phyloP scores from a whole-genome alignment of 2,888 invertebrate species.

The Strigamia transsilvanica region DNA sequence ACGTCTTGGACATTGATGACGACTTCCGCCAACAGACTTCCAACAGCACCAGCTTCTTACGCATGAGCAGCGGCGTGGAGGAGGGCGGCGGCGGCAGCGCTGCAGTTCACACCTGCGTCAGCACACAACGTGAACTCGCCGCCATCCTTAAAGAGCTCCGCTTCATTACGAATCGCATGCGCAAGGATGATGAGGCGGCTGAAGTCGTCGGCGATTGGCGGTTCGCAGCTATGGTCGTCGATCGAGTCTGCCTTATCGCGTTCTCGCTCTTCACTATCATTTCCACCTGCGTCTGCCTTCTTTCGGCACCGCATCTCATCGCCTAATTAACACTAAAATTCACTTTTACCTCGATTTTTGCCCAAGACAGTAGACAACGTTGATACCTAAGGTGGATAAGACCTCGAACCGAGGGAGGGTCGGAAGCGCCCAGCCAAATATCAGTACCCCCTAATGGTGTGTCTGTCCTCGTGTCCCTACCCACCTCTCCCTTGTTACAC shows the following conservation, averaged over 20 bases:
- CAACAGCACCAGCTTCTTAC: conserved; percentile 67
- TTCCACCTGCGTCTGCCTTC: conserved; percentile 95
- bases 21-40: conserved; percentile 76
- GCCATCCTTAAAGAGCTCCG: conserved; percentile 94
- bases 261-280: conserved; percentile 98
- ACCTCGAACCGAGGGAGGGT: conserved; percentile 41
- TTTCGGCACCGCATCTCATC: conserved; percentile 84
- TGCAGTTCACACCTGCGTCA: conserved; percentile 57
- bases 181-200: conserved; percentile 92
- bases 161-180: conserved; percentile 91
- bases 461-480: not conserved
- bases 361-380: conserved; percentile 39
- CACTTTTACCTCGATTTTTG: not conserved
- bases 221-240: conserved; percentile 99
- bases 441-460: conserved; percentile 5
- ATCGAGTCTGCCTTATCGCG: conserved; percentile 99
- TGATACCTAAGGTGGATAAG: conserved; percentile 29
- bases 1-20: conserved; percentile 96
- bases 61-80: conserved; percentile 70
- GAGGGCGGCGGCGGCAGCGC: conserved; percentile 57
- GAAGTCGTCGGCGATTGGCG: conserved; percentile 98
- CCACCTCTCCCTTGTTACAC: not conserved
- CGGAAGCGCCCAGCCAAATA: conserved; percentile 48
- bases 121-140: conserved; percentile 74
- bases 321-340: conserved; percentile 56